Percentiles rank a stretch among this genome's conserved stretches.
Conservation (phyloP, 2,113 vertebrate genomes). For the Tauraco erythrolophus region DNA sequence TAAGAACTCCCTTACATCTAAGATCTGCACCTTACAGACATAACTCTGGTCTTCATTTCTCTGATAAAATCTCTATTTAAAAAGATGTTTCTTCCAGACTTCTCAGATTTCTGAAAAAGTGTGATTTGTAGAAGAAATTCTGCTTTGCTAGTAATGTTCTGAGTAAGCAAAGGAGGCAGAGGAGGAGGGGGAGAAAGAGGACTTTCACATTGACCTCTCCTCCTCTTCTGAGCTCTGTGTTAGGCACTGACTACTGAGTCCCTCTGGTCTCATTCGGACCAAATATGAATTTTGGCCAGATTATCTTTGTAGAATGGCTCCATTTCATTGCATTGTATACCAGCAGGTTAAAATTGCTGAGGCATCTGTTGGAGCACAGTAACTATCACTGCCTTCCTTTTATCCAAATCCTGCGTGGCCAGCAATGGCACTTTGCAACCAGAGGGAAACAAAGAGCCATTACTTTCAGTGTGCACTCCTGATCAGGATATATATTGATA, state of each 20-base stretch:
- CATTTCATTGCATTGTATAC: neutral
- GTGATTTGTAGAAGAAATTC: neutral
- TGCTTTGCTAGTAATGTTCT: neutral
- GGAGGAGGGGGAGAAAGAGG: neutral
- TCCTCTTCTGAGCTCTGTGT: neutral
- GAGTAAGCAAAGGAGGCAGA: neutral
- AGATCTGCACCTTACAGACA: neutral
- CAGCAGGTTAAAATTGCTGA: constrained; percentile 20
- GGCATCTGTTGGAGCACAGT: neutral
- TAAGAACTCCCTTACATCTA: neutral
- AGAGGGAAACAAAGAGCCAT: constrained; percentile 55
- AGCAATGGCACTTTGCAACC: constrained; percentile 12
- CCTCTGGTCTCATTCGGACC: neutral
- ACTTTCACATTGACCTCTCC: neutral
- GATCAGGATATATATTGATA: constrained; percentile 61
- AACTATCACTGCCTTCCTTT: neutral
- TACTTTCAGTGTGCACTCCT: neutral
- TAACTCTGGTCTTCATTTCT: neutral
- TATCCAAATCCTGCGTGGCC: neutral
- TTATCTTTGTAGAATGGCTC: neutral
- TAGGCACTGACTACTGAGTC: neutral
- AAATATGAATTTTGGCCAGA: neutral
- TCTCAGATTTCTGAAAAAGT: neutral
- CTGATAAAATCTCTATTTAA: neutral
- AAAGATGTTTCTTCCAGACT: neutral